Evolutionary conservation across 64 coral and sea anemone genomes (phyloP).

Genomic region (Cladopsammia gracilis): DNA sequence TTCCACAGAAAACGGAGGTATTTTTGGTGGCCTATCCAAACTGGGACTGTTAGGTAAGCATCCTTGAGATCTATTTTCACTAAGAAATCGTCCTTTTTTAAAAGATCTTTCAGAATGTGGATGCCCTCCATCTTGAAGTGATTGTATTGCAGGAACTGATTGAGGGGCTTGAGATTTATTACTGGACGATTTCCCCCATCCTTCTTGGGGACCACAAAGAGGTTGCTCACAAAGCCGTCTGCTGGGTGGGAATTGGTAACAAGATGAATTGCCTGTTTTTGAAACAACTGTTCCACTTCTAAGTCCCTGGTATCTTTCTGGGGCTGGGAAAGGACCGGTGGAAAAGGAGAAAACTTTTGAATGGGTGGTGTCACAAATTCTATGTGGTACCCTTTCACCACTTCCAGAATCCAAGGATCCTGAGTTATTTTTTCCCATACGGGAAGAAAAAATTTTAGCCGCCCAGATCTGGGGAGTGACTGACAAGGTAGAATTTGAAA

Average conservation of each 20-base stretch:
- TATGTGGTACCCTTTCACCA: not conserved
- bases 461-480: not conserved
- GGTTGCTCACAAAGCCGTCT: not conserved
- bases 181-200: slow-evolving; percentile 1
- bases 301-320: not conserved
- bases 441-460: slow-evolving; percentile 16
- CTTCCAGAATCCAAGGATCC: slow-evolving; percentile 33
- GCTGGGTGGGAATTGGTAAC: not conserved
- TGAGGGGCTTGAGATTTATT: not conserved
- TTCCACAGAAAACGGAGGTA: no score
- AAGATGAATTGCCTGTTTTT: slow-evolving; percentile 18
- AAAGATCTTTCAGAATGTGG: no score
- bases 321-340: not conserved
- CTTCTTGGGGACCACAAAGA: slow-evolving; percentile 45
- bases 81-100: no score
- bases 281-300: not conserved
- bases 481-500: not conserved
- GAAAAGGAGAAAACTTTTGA: not conserved
- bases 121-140: no score
- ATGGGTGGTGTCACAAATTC: not conserved
- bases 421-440: slow-evolving; percentile 18
- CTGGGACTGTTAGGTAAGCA: not conserved
- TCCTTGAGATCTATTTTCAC: no score
- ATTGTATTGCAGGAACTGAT: no score
- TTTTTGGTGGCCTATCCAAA: no score